Evolutionary conservation across 2,113 vertebrate genomes (phyloP), one percentile per base, ranked within the genome.

Genomic region (Serranochromis macrocephalus): DNA sequence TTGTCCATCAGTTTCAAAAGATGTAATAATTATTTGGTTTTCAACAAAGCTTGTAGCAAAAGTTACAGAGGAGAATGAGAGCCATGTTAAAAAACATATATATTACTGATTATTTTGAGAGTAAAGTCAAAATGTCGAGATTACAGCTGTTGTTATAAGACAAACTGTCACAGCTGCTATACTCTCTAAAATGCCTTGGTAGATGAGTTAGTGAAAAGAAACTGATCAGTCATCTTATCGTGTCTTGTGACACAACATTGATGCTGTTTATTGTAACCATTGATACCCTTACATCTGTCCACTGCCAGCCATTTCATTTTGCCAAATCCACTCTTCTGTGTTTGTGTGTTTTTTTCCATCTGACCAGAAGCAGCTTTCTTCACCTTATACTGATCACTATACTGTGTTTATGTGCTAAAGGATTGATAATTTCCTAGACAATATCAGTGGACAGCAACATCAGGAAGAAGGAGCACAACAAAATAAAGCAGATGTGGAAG

Each of bases 101-200:
- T 66, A 5, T 68, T 68, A 38, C 16, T 68, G 19, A 68, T 68
- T 38, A 21, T 13, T 68, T 68, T 68, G 10, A 38, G 61, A 38
- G 11, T 38, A 68, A 68, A 68, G 19, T 68, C 61, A 8, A 38
- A 38, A 66, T 66, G 61, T 66, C 0, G 0, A n/a, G 61, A 66
- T 66, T 38, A 66, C 19, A 66, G 61, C 3, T 66, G 61, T 36
- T 66, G 19, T 66, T 66, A 38, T 7, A 19, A 66, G 33, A 38
- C 61, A 38, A 68, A 21, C 61, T 38, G 33, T 0, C 19, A 21
- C 11, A 8, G 33, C 33, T 68, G 19, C 61, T 68, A 38, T 68
- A 8, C 33, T 68, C 61, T 21, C 61, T 68, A 68, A 68, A 55
- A 21, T 21, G 3, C 33, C 10, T 68, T 68, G 19, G 19, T 66